Base-by-base conservation (phyloP, 2,888 invertebrate genomes). In the Athrips mouffetella region DNA sequence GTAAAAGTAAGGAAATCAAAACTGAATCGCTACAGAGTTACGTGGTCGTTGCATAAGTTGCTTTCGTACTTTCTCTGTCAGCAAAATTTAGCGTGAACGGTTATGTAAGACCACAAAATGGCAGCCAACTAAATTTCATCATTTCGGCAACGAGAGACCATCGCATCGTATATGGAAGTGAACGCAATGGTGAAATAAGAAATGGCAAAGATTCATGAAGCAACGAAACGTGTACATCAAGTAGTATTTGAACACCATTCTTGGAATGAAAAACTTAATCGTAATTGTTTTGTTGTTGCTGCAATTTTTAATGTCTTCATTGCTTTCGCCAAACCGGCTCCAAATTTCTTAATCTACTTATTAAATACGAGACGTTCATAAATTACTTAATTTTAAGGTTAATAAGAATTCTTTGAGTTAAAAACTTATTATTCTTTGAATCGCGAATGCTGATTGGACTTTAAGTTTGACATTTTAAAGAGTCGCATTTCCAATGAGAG, bases 51-150 rank as follows among this genome's bases (percentile, higher is more conserved):
- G 84, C 81, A 80, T 87, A 87, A 87, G 21, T 77, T 70, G 84
- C 88, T 88, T 88, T 88, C 88, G 87, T 77, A 85, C 88, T 88
- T 88, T 88, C 88, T 86, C 88, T 84, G 86, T 79, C 85, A 81
- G 82, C 86, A 87, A 87, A 88, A 87, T 87, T 88, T 85, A 83
- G 87, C 85, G 80, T 82, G 77, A 77, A 70, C 67, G 58, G 68
- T 86, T 87, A 73, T 72, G 82, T 76, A 76, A 53, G 15, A 13
- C 63, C 71, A 76, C 79, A 76, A 86, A 88, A 87, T 86, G 83
- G 85, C 86, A 84, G 76, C 67, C 76, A 75, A 78, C 81, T 77
- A 80, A 85, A 85, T 88, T 88, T 88, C 87, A 85, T 81, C 84
- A 88, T 80, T 84, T 78, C 73, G 72, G 69, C 71, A 68, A 62